Conservation (phyloP, 1,140 invertebrate species). For the Nasonia giraulti region DNA sequence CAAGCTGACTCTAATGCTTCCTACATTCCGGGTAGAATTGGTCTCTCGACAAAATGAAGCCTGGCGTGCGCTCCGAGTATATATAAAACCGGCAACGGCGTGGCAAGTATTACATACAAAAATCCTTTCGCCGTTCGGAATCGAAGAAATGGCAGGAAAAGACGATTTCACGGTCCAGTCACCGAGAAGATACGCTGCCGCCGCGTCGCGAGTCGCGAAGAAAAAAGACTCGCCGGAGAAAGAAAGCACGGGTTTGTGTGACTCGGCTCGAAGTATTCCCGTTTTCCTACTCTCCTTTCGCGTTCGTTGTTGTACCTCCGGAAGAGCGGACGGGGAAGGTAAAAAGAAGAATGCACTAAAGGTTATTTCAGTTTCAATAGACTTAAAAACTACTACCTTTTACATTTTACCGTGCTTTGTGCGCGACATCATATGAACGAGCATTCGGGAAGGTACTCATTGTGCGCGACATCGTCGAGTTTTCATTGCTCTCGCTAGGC, state of each 20-base stretch:
- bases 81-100: neutral
- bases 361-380: conserved; percentile 43
- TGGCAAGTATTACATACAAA: conserved; percentile 37
- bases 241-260: conserved; percentile 1
- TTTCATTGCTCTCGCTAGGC: conserved; percentile 22
- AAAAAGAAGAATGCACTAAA: conserved; percentile 27
- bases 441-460: neutral
- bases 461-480: conserved; percentile 16
- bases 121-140: conserved; percentile 31
- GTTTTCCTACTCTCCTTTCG: neutral
- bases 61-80: neutral
- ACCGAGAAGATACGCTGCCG: conserved; percentile 22
- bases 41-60: conserved; percentile 29
- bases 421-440: conserved; percentile 1
- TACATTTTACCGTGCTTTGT: conserved; percentile 17
- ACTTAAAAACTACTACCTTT: conserved; percentile 42
- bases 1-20: conserved; percentile 20
- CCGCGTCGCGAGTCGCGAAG: neutral
- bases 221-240: conserved; percentile 28
- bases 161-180: conserved; percentile 48
- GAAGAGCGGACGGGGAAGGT: neutral
- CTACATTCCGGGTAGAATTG: neutral
- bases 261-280: conserved; percentile 17
- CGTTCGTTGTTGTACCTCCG: conserved; percentile 9
- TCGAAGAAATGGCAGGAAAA: conserved; percentile 44